Evolutionary conservation across 2,888 invertebrate species (phyloP).

Genomic region (Drepana falcataria): DNA sequence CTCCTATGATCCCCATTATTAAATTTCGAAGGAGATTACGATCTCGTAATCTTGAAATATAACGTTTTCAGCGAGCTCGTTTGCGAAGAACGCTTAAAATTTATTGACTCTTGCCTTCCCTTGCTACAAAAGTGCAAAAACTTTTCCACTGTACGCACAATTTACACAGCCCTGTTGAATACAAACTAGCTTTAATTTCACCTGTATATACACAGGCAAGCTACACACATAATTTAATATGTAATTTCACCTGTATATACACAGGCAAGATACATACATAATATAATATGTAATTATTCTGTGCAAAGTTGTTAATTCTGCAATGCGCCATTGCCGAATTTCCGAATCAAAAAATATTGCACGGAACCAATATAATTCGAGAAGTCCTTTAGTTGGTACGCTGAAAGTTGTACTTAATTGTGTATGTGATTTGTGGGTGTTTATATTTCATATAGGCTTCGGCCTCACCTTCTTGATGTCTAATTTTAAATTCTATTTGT

Average conservation of each 20-base stretch:
- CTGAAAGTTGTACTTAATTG: slow-evolving; percentile 19
- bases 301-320: slow-evolving; percentile 47
- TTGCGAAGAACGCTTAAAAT: slow-evolving; percentile 50
- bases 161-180: slow-evolving; percentile 22
- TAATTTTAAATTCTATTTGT: slow-evolving; percentile 64
- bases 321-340: slow-evolving; percentile 50
- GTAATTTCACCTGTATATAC: neutral
- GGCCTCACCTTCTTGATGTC: slow-evolving; percentile 46
- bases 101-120: slow-evolving; percentile 51
- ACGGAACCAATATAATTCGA: slow-evolving; percentile 27
- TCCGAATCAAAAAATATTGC: slow-evolving; percentile 37
- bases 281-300: slow-evolving; percentile 37
- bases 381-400: slow-evolving; percentile 20
- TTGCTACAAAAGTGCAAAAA: slow-evolving; percentile 56
- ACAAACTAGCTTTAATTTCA: neutral
- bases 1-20: slow-evolving; percentile 53
- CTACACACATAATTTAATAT: slow-evolving; percentile 6
- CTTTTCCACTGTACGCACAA: slow-evolving; percentile 47
- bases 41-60: slow-evolving; percentile 60
- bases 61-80: slow-evolving; percentile 52
- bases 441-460: slow-evolving; percentile 38
- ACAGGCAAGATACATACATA: too few species aligned
- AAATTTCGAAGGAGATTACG: slow-evolving; percentile 62
- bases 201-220: neutral
- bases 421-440: slow-evolving; percentile 24